phyloP scores from a whole-genome alignment of 2,113 vertebrate genomes.

The Ploceus nigricollis region DNA sequence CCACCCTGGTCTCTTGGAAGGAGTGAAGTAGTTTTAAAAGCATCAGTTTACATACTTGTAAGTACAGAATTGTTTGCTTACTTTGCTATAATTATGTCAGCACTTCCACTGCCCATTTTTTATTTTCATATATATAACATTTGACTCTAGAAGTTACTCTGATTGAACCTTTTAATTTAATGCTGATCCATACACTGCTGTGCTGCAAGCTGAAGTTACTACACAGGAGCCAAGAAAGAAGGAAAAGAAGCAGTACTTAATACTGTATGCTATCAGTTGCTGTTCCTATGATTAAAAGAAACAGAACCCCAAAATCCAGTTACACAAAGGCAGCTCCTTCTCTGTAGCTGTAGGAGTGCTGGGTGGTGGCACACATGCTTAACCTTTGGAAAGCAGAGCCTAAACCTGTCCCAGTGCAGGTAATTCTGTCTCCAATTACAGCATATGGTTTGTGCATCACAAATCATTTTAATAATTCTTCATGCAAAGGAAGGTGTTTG shows the following conservation, averaged over 20 bases:
- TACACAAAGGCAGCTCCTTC: not conserved
- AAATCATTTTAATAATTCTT: not conserved
- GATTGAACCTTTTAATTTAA: constrained; percentile 31
- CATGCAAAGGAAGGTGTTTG: not conserved
- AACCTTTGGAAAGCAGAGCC: not conserved
- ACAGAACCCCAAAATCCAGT: not conserved
- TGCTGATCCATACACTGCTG: not conserved
- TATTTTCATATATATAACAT: constrained; percentile 1
- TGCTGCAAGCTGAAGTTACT: not conserved
- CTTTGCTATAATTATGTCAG: constrained; percentile 39
- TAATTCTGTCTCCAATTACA: not conserved
- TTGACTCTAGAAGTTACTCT: constrained; percentile 1
- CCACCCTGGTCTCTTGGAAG: not conserved
- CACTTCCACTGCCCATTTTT: not conserved
- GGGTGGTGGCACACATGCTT: not conserved
- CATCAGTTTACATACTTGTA: not conserved
- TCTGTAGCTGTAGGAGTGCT: not conserved
- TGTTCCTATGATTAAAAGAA: not conserved
- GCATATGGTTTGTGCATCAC: not conserved
- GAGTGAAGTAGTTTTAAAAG: constrained; percentile 10
- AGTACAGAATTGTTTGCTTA: constrained; percentile 17
- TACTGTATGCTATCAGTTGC: not conserved
- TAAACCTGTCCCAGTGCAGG: accelerated
- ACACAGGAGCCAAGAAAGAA: not conserved
- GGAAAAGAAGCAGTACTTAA: not conserved